A percentile compares a stretch with the other conserved stretches of the same genome.
Conservation (phyloP, 2,797 vertebrate species). For the Melanotaenia boesemani region DNA sequence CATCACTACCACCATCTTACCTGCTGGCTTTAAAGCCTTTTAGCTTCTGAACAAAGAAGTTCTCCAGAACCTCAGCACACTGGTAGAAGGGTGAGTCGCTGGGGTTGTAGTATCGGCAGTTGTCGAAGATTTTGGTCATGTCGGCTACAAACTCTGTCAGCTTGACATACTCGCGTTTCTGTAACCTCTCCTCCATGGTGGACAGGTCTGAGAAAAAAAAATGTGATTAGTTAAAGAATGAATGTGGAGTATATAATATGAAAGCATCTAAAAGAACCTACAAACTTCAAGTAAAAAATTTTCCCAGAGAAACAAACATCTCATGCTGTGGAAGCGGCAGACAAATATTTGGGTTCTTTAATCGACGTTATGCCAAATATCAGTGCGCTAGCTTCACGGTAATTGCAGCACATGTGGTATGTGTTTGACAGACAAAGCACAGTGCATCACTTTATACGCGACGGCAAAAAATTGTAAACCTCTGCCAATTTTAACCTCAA, state of each 20-base stretch:
- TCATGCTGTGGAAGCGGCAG: conserved; percentile 14
- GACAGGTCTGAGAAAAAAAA: conserved; percentile 87
- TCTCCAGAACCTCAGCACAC: conserved; percentile 96
- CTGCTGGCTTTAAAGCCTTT: conserved; percentile 99
- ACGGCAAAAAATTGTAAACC: conserved; percentile 58
- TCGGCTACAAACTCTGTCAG: conserved; percentile 97
- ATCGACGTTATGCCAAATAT: conserved; percentile 34
- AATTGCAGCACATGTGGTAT: conserved; percentile 57
- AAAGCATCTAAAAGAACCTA: neutral
- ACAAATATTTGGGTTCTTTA: conserved; percentile 40
- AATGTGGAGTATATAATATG: neutral
- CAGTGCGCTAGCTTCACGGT: conserved; percentile 38
- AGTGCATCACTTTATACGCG: conserved; percentile 59
- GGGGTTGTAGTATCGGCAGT: conserved; percentile 99
- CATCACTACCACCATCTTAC: conserved; percentile 79
- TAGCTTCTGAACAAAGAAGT: conserved; percentile 98
- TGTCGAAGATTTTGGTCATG: conserved; percentile 99
- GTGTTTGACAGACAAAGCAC: conserved; percentile 53
- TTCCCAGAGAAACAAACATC: conserved; percentile 27
- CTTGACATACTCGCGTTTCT: conserved; percentile 93
- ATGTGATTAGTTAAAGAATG: neutral
- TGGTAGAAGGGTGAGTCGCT: conserved; percentile 97
- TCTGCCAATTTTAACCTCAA: conserved; percentile 58
- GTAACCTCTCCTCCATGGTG: conserved; percentile 95
- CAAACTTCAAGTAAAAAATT: neutral